These are phyloP conservation scores for Syrmaticus mikado DNA, from an alignment of 2,113 vertebrate species.

Conservation along the genomic window DNA sequence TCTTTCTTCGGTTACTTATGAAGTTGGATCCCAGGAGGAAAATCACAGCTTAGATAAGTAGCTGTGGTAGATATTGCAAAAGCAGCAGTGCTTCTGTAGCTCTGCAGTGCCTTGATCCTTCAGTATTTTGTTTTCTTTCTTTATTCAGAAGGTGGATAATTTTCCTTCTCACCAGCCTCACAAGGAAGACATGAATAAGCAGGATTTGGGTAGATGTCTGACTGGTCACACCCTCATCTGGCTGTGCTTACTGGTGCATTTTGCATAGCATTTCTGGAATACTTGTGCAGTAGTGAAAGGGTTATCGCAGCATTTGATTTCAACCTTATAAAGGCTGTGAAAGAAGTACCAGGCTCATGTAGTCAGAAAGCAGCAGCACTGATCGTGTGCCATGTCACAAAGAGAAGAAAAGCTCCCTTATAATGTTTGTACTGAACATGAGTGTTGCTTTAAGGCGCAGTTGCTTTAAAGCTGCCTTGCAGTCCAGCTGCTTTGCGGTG, in stretches of 20 bases:
- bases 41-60: slow-evolving; percentile 32
- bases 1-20: slow-evolving; percentile 1
- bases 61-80: slow-evolving; percentile 5
- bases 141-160: slow-evolving; percentile 20
- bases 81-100: neutral
- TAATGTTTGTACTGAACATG: slow-evolving; percentile 10
- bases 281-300: neutral
- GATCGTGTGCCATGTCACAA: neutral
- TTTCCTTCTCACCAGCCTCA: neutral
- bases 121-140: neutral
- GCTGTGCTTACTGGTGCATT: neutral
- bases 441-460: slow-evolving; percentile 47
- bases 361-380: slow-evolving; percentile 4
- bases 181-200: slow-evolving; percentile 47
- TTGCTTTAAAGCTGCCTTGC: slow-evolving; percentile 40
- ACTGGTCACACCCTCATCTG: neutral
- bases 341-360: slow-evolving; percentile 9
- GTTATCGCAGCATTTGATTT: slow-evolving; percentile 29
- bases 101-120: slow-evolving; percentile 12
- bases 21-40: slow-evolving; percentile 29
- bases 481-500: slow-evolving; percentile 40
- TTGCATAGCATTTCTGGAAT: slow-evolving; percentile 22
- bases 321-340: slow-evolving; percentile 5
- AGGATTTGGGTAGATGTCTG: slow-evolving; percentile 38
- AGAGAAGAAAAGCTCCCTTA: neutral